These are phyloP conservation scores for Gasteruption jaculator DNA, from an alignment of 2,888 invertebrate species.

Conservation along the genomic window DNA sequence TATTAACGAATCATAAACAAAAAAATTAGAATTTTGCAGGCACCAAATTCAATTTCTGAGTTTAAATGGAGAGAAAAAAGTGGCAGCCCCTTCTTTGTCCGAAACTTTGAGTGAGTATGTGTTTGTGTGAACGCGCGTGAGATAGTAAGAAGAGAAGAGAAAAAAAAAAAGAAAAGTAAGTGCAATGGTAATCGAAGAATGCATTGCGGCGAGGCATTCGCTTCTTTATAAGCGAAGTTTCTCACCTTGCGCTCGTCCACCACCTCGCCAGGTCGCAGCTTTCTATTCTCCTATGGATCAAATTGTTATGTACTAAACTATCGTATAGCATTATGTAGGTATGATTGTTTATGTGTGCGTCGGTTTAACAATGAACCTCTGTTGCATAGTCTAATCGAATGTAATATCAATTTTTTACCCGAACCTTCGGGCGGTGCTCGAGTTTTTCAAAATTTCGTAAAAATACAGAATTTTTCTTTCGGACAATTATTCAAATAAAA, in stretches of 20 bases:
- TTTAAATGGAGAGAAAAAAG: background rate
- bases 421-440: too few species aligned
- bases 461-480: too few species aligned
- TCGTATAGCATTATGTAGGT: too few species aligned
- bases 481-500: too few species aligned
- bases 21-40: too few species aligned
- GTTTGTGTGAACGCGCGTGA: slow-evolving; percentile 16
- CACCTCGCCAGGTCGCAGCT: slow-evolving; percentile 92
- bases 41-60: too few species aligned
- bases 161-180: slow-evolving; percentile 25
- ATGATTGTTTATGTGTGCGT: slow-evolving; percentile 22
- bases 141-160: slow-evolving; percentile 19
- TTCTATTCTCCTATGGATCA: slow-evolving; percentile 74
- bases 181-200: slow-evolving; percentile 40
- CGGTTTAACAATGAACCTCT: slow-evolving; percentile 21
- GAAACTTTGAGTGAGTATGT: slow-evolving; percentile 24
- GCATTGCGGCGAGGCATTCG: slow-evolving; percentile 41
- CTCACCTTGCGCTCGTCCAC: slow-evolving; percentile 88
- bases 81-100: slow-evolving; percentile 19
- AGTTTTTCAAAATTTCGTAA: too few species aligned
- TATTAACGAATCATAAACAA: too few species aligned
- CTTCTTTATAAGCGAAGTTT: slow-evolving; percentile 31
- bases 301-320: slow-evolving; percentile 43
- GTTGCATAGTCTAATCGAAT: too few species aligned
- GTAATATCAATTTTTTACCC: too few species aligned